Percentiles rank a stretch among this genome's conserved stretches.
These are phyloP conservation scores for Sphenopsis melanotis DNA, from an alignment of 2,797 vertebrate species.

Conservation along the genomic window DNA sequence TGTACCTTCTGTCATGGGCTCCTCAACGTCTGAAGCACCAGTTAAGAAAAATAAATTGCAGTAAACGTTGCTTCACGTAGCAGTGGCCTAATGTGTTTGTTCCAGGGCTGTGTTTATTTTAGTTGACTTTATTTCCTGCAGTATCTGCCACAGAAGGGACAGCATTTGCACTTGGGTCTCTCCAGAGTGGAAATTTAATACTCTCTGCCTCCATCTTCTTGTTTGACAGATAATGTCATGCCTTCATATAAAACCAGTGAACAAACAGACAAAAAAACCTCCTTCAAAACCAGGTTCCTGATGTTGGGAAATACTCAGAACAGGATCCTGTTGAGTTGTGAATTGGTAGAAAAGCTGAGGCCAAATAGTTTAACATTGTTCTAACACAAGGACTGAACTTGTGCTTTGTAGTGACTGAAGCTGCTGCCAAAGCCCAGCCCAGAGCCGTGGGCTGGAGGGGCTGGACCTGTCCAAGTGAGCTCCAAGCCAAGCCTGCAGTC, in stretches of 20 bases:
- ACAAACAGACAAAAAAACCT: background rate
- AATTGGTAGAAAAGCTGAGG: background rate
- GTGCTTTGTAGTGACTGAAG: background rate
- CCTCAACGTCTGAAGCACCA: background rate
- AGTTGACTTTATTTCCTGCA: background rate
- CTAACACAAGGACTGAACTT: background rate
- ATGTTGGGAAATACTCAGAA: background rate
- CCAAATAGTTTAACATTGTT: background rate
- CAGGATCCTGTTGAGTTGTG: background rate
- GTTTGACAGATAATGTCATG: background rate
- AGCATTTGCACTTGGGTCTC: background rate
- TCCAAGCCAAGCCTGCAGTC: background rate
- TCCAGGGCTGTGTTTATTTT: background rate
- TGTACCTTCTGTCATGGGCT: background rate
- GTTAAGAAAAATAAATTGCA: background rate
- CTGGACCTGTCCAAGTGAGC: background rate
- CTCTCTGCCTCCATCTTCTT: background rate
- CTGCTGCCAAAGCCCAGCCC: background rate
- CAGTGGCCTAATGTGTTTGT: background rate
- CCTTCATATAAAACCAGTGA: background rate
- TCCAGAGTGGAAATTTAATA: background rate
- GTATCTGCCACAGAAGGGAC: background rate
- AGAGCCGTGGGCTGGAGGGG: fast-evolving
- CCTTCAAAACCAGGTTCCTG: background rate
- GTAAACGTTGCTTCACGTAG: background rate